phyloP scores from a whole-genome alignment of 2,888 invertebrate genomes.

The Abrostola triplasia region DNA sequence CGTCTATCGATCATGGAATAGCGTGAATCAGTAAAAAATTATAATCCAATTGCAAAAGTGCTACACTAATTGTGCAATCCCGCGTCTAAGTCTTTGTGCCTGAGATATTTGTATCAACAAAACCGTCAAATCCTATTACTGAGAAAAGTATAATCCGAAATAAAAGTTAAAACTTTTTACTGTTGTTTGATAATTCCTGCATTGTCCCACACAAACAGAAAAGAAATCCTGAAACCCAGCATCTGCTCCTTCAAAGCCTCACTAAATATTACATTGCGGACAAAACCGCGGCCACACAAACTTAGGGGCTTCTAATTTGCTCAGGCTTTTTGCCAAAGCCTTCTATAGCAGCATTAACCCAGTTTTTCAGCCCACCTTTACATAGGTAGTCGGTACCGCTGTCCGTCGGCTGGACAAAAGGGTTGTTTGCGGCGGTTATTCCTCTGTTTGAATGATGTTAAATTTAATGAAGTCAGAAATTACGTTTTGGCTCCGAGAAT shows the following conservation, averaged over 20 bases:
- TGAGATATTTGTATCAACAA: too few relatives aligned
- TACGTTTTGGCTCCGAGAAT: conserved; percentile 17
- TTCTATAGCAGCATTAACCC: conserved; percentile 35
- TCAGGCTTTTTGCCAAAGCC: conserved; percentile 43
- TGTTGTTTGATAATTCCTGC: too few relatives aligned
- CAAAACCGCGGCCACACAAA: conserved; percentile 30
- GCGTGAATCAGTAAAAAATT: too few relatives aligned
- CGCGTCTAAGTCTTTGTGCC: too few relatives aligned
- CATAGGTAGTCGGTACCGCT: neutral
- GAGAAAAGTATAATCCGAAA: too few relatives aligned
- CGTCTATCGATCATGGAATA: too few relatives aligned
- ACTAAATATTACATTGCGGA: conserved; percentile 43
- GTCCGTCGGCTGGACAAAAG: conserved; percentile 16
- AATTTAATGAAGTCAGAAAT: conserved; percentile 44
- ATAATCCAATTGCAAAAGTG: too few relatives aligned
- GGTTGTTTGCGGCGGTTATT: conserved; percentile 34
- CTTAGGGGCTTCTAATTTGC: conserved; percentile 36
- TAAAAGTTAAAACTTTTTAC: too few relatives aligned
- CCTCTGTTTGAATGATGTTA: conserved; percentile 25
- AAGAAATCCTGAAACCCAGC: neutral
- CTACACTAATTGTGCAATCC: too few relatives aligned
- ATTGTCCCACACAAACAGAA: neutral
- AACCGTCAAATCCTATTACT: too few relatives aligned
- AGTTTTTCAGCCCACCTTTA: conserved; percentile 42
- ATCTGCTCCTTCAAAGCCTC: conserved; percentile 4